Evolutionary conservation across 2,797 vertebrate genomes (phyloP), one percentile per base, ranked within the genome.

Genomic region (Anguilla marmorata): DNA sequence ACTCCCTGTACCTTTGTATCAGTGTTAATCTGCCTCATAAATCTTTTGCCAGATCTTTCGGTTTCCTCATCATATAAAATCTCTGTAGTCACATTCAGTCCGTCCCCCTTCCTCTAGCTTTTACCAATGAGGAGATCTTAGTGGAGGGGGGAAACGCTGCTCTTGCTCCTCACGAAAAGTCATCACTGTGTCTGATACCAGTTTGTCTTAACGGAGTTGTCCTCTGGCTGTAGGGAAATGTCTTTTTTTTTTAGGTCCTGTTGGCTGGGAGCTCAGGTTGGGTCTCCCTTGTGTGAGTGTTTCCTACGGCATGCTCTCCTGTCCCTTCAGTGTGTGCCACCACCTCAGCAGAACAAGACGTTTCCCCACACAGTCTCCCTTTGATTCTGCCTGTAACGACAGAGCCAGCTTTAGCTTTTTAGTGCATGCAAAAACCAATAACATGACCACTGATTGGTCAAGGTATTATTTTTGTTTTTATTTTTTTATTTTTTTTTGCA

Each of bases 11-110:
- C 16, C 33, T 79, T 21, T 11, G 2, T 45, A 45, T 80, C 30
- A 30, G 27, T 79, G 30, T 79, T 79, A 80, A 45, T 80, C 76
- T 80, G 79, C 79, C 41, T 82, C 24, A n/a, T 82, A n/a, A 82
- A 82, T 6, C 3, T 82, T 45, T 11, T 21, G 21, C 41, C 76
- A 19, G 76, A 48, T 24, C 79, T 45, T 37, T 48, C 21, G 1
- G 16, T 9, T 21, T 80, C 16, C 33, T 45, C 14, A 80, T 79
- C 33, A 41, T 79, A 37, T 21, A 24, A 80, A 80, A 80, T 37
- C 76, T 80, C 37, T 45, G 41, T 9, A 24, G 37, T 8, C 37
- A 21, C 30, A 8, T 24, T 16, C 41, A 37, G 76, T 33, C 76
- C 37, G 7, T 21, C 76, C 37, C 76, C 37, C 41, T 27, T 5